Evolutionary conservation across 1,140 invertebrate species (phyloP).

Genomic region (Caenorhabditis inopinata): DNA sequence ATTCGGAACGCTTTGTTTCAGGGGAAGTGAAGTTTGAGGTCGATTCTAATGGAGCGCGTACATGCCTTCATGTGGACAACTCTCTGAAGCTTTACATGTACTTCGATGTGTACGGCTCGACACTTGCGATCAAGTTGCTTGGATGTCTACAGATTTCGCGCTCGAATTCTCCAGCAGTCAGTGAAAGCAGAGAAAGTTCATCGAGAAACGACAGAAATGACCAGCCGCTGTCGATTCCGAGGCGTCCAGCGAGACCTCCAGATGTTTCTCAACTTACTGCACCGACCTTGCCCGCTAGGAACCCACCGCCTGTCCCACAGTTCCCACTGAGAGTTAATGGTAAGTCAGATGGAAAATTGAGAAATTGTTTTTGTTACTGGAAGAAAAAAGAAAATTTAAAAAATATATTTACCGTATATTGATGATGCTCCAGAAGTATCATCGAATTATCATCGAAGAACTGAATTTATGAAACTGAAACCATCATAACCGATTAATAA

Average conservation of each 20-base stretch:
- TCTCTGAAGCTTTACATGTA: constrained; percentile 86
- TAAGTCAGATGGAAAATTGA: too few species aligned
- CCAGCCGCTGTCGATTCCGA: background rate
- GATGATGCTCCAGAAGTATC: too few species aligned
- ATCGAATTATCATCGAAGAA: too few species aligned
- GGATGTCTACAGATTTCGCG: constrained; percentile 60
- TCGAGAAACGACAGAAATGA: background rate
- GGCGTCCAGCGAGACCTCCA: background rate
- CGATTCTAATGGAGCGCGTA: constrained; percentile 78
- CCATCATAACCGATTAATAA: too few species aligned
- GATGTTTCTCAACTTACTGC: background rate
- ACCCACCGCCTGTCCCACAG: constrained; percentile 51
- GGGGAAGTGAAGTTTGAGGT: constrained; percentile 84
- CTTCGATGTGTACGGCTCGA: constrained; percentile 91
- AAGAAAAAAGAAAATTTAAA: too few species aligned
- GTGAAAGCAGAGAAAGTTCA: background rate
- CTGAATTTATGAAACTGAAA: too few species aligned
- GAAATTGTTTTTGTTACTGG: too few species aligned
- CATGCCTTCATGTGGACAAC: constrained; percentile 90
- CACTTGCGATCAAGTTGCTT: constrained; percentile 78
- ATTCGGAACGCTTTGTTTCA: constrained; percentile 55
- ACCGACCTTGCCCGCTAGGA: background rate
- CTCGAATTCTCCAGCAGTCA: background rate
- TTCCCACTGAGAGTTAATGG: constrained; percentile 4
- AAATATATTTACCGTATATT: too few species aligned